Evolutionary conservation across 2,797 vertebrate genomes (phyloP).

Genomic region (Trematomus bernacchii): DNA sequence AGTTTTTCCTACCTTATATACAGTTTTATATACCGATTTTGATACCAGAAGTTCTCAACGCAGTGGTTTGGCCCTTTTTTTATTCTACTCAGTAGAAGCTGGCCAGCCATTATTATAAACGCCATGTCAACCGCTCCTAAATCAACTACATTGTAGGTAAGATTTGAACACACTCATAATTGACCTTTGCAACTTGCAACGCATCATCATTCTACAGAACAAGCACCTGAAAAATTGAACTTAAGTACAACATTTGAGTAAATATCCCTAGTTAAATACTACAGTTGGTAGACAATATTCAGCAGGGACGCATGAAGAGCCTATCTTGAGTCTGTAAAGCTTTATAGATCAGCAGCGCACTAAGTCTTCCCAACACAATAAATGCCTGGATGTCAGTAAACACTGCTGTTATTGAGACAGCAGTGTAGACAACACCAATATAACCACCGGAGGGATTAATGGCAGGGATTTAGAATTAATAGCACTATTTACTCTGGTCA

Average conservation of each 20-base stretch:
- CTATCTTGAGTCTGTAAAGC: slow-evolving; percentile 13
- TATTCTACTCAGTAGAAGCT: not conserved
- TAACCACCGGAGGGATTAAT: slow-evolving; percentile 55
- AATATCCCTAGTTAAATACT: not conserved
- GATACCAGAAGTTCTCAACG: no score
- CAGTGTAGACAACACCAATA: slow-evolving; percentile 40
- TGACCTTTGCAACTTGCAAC: not conserved
- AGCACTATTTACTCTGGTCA: slow-evolving; percentile 65
- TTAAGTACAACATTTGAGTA: not conserved
- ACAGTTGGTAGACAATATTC: not conserved
- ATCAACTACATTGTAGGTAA: no score
- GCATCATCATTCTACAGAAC: no score
- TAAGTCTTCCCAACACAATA: slow-evolving; percentile 7
- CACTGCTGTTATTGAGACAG: slow-evolving; percentile 31
- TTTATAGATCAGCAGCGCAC: not conserved
- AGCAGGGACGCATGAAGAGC: not conserved
- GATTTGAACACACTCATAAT: no score
- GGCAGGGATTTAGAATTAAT: slow-evolving; percentile 70
- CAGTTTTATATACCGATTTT: no score
- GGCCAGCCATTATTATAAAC: no score
- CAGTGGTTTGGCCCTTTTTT: no score
- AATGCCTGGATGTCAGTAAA: slow-evolving; percentile 41
- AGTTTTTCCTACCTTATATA: not conserved
- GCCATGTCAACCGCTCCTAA: no score
- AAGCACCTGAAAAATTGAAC: not conserved